Conservation (phyloP, 2,888 invertebrate genomes). For the Nudaria mundana region DNA sequence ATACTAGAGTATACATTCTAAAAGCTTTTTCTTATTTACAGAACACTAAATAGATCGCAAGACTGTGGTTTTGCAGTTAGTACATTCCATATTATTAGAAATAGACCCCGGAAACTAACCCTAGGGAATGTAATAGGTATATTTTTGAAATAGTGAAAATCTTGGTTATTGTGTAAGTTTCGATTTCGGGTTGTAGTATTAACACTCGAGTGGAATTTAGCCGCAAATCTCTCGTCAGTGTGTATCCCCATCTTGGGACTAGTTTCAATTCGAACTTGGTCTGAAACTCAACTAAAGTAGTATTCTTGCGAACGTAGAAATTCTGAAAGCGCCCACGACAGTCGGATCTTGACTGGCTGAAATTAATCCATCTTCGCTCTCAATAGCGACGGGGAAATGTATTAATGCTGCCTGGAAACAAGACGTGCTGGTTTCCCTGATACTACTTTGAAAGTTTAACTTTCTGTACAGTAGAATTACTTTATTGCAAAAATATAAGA, state of each 20-base stretch:
- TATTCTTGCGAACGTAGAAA: conserved; percentile 60
- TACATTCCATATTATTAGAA: too few species aligned
- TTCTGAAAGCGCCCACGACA: conserved; percentile 59
- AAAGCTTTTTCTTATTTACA: too few species aligned
- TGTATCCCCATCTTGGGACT: conserved; percentile 53
- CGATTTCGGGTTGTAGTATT: conserved; percentile 30
- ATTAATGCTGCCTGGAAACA: conserved; percentile 46
- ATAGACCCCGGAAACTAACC: too few species aligned
- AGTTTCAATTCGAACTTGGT: conserved; percentile 73
- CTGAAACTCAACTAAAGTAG: conserved; percentile 58
- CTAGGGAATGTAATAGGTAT: too few species aligned
- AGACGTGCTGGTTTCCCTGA: conserved; percentile 22
- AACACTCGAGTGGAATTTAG: conserved; percentile 48
- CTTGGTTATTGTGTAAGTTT: too few species aligned
- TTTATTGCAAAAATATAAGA: background rate
- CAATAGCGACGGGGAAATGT: conserved; percentile 50
- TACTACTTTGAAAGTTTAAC: conserved; percentile 6
- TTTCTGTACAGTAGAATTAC: background rate
- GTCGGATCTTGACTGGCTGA: conserved; percentile 65
- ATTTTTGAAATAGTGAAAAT: too few species aligned
- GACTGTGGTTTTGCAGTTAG: too few species aligned
- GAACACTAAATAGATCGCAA: too few species aligned
- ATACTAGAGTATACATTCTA: too few species aligned
- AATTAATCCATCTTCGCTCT: conserved; percentile 73
- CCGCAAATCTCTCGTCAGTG: conserved; percentile 68